Base-by-base conservation (phyloP, 2,888 invertebrate species). In the Nephrotoma flavescens region DNA sequence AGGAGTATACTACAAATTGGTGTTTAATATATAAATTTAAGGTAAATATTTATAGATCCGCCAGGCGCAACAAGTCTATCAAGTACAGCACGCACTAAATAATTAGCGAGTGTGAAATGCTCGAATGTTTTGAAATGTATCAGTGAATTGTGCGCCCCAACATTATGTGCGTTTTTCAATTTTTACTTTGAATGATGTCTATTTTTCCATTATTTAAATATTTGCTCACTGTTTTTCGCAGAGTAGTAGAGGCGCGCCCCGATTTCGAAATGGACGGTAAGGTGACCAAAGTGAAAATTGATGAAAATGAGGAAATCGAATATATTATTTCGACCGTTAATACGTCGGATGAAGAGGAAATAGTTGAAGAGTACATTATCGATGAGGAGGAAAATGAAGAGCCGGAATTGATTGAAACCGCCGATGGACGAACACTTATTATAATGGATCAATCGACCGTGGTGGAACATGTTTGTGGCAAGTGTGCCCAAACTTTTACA, bases 401-500 rank as follows among this genome's bases (percentile, higher is more conserved):
- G 4, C 52, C 84, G 5, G 86, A 87, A 41, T 6, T 84, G 11
- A 83, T 52, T 42, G 31, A 47, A n/a, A 44, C 52, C 15, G 19
- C 42, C 19, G 87, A 83, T 47, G 45, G 71, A 7, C 44, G 44
- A 6, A 86, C 44, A 9, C 71, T 71, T 41, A 83, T 52, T 4
- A 52, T 2, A 83, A 31, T 57, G 19, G 86, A 87, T 31, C 86
- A 86, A 11, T 45, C 85, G 83, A 86, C 86, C 15, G 89, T 91
- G 84, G 88, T 91, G 4, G 91, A 91, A 87, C 92, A 92, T 88
- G 90, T 92, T n/a, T 92, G 92, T 45, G 91, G 91, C 12, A 91
- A 91, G 87, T 92, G 92, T 87, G 90, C 89, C 87, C 90, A 90
- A 87, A 89, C 90, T n/a, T 91, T 91, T 88, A 89, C 90, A 6